Conservation (phyloP, 2,888 invertebrate species). For the Alsophila aescularia region DNA sequence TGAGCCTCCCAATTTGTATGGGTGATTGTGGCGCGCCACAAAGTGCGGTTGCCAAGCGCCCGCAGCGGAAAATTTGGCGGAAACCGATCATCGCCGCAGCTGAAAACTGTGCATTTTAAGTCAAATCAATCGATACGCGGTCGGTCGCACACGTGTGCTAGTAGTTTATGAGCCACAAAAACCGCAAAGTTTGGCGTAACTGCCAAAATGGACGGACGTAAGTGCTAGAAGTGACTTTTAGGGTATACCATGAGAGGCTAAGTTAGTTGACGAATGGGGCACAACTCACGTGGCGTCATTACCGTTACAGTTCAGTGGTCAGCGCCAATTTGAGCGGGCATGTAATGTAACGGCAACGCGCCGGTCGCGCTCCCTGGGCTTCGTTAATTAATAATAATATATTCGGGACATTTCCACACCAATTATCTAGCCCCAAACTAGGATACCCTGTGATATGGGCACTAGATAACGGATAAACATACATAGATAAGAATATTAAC, state of each 20-base stretch:
- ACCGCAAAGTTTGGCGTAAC: constrained; percentile 74
- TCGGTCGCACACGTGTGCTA: constrained; percentile 71
- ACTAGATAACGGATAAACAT: too few relatives aligned
- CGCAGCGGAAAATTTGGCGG: constrained; percentile 76
- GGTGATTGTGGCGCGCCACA: constrained; percentile 62
- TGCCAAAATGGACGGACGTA: constrained; percentile 72
- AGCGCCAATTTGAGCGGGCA: constrained; percentile 71
- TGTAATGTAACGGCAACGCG: constrained; percentile 69
- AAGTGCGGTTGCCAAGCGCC: constrained; percentile 74
- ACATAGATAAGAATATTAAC: too few relatives aligned
- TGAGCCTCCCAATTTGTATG: constrained; percentile 58
- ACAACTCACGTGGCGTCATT: constrained; percentile 70
- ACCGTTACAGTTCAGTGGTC: constrained; percentile 75
- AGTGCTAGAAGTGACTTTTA: constrained; percentile 71
- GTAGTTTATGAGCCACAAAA: constrained; percentile 81
- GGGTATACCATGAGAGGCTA: constrained; percentile 73
- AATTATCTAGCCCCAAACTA: too few relatives aligned
- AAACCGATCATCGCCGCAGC: constrained; percentile 71
- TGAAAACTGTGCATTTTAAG: constrained; percentile 79
- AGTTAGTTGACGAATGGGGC: constrained; percentile 68
- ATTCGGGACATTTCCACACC: too few relatives aligned
- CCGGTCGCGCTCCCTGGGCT: constrained; percentile 63
- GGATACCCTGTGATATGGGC: too few relatives aligned
- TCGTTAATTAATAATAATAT: constrained; percentile 72
- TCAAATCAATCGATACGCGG: constrained; percentile 79